Conservation (phyloP, 2,113 vertebrate species). For the Antennarius striatus region DNA sequence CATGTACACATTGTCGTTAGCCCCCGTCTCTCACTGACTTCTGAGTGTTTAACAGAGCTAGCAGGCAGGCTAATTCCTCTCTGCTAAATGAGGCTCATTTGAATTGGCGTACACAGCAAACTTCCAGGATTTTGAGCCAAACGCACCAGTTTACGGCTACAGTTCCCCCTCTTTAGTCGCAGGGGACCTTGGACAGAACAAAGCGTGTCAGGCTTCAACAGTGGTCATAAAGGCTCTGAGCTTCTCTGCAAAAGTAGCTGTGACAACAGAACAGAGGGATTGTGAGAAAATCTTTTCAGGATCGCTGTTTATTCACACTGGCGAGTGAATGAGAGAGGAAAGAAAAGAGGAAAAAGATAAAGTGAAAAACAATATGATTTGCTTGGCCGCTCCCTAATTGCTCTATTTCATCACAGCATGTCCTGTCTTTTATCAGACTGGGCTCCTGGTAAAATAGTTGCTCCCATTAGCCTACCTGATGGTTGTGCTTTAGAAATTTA, state of each 20-base stretch:
- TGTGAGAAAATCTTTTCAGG: conserved; percentile 49
- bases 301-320: conserved; percentile 51
- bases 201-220: conserved; percentile 67
- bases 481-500: conserved; percentile 44
- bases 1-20: conserved; percentile 44
- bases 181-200: conserved; percentile 61
- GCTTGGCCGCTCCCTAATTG: conserved; percentile 70
- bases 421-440: conserved; percentile 66
- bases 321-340: conserved; percentile 31
- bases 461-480: conserved; percentile 56
- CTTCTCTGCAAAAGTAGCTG: conserved; percentile 29
- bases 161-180: conserved; percentile 28
- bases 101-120: conserved; percentile 69
- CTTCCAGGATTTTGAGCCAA: conserved; percentile 69
- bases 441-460: conserved; percentile 57
- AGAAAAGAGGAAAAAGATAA: conserved; percentile 49
- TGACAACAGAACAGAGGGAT: conserved; percentile 54
- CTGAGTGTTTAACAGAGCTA: conserved; percentile 53
- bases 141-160: conserved; percentile 53
- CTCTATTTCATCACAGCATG: conserved; percentile 57
- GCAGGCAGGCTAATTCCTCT: conserved; percentile 64
- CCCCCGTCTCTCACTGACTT: conserved; percentile 42
- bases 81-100: conserved; percentile 53
- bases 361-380: conserved; percentile 65
- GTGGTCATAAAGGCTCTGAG: conserved; percentile 45